phyloP scores from a whole-genome alignment of 1,140 invertebrate genomes.

The Chlorops oryzae region DNA sequence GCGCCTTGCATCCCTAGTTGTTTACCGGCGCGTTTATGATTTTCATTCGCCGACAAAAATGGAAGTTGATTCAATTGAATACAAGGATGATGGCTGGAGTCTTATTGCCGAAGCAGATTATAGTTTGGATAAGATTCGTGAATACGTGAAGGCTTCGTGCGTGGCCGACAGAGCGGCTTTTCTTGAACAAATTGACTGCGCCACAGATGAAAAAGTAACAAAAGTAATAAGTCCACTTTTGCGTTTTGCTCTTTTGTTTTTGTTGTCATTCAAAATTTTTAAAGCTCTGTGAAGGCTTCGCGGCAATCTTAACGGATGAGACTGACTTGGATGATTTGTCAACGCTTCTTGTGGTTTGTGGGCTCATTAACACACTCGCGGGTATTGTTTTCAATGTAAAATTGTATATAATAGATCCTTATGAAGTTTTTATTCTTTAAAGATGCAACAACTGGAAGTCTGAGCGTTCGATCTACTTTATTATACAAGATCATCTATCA shows the following conservation, averaged over 20 bases:
- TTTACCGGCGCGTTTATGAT: no score
- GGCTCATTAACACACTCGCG: no score
- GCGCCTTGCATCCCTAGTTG: no score
- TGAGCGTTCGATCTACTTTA: slow-evolving; percentile 8
- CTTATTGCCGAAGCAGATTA: slow-evolving; percentile 10
- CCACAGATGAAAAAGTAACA: slow-evolving; percentile 5
- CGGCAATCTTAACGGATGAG: slow-evolving; percentile 3
- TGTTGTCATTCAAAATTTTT: no score
- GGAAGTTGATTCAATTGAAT: no score
- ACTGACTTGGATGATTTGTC: slow-evolving; percentile 15
- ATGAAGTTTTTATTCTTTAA: slow-evolving; percentile 2
- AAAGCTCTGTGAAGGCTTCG: slow-evolving; percentile 10
- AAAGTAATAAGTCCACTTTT: background rate
- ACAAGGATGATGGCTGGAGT: slow-evolving; percentile 12
- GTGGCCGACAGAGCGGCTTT: slow-evolving; percentile 8
- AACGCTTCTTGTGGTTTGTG: slow-evolving; percentile 8
- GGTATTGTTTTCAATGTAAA: no score
- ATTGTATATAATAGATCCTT: no score
- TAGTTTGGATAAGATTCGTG: background rate
- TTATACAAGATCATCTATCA: slow-evolving; percentile 13
- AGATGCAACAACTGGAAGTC: slow-evolving; percentile 7
- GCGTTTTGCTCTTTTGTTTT: background rate
- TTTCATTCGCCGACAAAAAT: no score
- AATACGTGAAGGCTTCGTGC: slow-evolving; percentile 1
- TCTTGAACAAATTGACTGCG: background rate